A percentile compares a stretch with the other conserved stretches of the same genome.
Evolutionary conservation across 2,888 invertebrate genomes (phyloP).

Genomic region (Macrosiphum euphorbiae): DNA sequence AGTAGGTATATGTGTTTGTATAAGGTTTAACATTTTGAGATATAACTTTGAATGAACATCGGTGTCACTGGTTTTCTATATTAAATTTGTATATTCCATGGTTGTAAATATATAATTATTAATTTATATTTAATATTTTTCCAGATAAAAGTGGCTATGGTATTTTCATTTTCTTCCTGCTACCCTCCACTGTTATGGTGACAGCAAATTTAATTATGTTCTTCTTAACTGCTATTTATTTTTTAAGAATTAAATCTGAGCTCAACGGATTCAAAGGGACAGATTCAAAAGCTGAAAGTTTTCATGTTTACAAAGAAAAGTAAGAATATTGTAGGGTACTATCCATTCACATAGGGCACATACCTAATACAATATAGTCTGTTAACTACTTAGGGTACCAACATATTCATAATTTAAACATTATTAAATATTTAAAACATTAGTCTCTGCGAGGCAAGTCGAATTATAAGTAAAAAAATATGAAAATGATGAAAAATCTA

Average conservation of each 20-base stretch:
- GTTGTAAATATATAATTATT: neutral
- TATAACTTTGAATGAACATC: neutral
- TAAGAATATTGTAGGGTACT: neutral
- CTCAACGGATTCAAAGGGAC: slow-evolving; percentile 73
- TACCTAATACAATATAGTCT: neutral
- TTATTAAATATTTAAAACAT: too few species aligned
- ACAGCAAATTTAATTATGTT: slow-evolving; percentile 75
- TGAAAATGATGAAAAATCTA: too few species aligned
- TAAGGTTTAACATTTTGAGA: neutral
- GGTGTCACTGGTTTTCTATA: neutral
- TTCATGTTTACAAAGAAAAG: slow-evolving; percentile 49
- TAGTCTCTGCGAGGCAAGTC: too few species aligned
- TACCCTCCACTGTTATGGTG: slow-evolving; percentile 75
- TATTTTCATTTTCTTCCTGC: slow-evolving; percentile 75
- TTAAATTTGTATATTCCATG: neutral
- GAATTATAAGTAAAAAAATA: too few species aligned
- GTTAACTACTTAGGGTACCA: neutral
- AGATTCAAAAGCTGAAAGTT: slow-evolving; percentile 29
- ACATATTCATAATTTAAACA: neutral
- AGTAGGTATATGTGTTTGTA: neutral
- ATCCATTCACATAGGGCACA: too few species aligned
- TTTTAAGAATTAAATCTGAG: slow-evolving; percentile 75
- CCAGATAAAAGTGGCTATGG: slow-evolving; percentile 66
- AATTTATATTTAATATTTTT: neutral
- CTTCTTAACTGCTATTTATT: slow-evolving; percentile 75